These are phyloP conservation scores for Brachionus rubens DNA, from an alignment of 1,140 invertebrate species.

Conservation along the genomic window DNA sequence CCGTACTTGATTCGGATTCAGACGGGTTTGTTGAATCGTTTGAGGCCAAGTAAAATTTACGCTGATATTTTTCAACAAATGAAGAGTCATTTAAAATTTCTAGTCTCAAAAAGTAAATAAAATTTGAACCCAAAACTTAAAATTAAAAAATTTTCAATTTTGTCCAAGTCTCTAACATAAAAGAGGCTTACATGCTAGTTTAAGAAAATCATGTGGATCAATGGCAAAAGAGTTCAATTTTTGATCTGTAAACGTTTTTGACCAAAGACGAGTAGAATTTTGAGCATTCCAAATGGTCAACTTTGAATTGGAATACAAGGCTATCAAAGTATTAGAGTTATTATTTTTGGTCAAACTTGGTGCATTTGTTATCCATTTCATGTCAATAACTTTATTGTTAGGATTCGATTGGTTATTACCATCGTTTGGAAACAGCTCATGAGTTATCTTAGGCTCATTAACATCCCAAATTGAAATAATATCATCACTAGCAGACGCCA, in stretches of 20 bases:
- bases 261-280: neutral
- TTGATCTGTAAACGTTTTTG: constrained; percentile 7
- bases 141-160: neutral
- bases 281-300: constrained; percentile 31
- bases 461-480: constrained; percentile 28
- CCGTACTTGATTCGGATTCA: neutral
- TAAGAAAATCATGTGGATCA: constrained; percentile 39
- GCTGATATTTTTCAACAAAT: constrained; percentile 18
- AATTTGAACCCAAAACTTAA: constrained; percentile 42
- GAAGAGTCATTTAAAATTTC: neutral
- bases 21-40: constrained; percentile 21
- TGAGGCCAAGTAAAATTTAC: constrained; percentile 29
- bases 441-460: constrained; percentile 2
- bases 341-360: neutral
- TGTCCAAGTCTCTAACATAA: neutral
- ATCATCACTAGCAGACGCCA: constrained; percentile 14
- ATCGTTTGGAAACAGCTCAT: neutral
- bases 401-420: constrained; percentile 2
- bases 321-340: constrained; percentile 14
- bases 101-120: constrained; percentile 27
- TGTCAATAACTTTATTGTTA: neutral
- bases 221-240: neutral
- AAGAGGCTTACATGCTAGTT: constrained; percentile 1
- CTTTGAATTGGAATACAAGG: constrained; percentile 32
- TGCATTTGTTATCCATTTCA: constrained; percentile 10